phyloP scores from a whole-genome alignment of 1,140 invertebrate species.

The Magallana ariakensis region DNA sequence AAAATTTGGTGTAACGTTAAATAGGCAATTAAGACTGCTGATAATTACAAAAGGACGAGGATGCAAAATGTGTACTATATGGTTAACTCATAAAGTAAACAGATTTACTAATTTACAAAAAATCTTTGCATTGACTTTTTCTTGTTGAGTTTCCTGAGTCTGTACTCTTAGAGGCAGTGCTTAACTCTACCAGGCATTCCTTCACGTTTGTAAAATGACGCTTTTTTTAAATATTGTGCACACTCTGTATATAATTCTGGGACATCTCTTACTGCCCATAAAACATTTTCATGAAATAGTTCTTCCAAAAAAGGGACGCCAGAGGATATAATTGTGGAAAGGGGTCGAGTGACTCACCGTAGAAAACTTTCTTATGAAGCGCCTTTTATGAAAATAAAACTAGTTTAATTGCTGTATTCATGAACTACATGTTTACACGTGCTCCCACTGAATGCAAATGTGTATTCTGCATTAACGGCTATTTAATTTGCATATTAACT shows the following conservation, averaged over 20 bases:
- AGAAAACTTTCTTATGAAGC: conserved; percentile 21
- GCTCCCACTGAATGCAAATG: conserved; percentile 23
- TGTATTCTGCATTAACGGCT: conserved; percentile 27
- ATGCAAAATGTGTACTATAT: too few species aligned
- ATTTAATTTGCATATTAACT: conserved; percentile 30
- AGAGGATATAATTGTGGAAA: conserved; percentile 6
- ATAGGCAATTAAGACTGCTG: too few species aligned
- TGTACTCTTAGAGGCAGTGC: background rate
- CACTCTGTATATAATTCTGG: conserved; percentile 16
- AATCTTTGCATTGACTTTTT: too few species aligned
- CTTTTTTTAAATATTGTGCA: background rate
- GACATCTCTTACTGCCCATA: conserved; percentile 18
- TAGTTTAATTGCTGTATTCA: conserved; percentile 33
- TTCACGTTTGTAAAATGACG: conserved; percentile 7
- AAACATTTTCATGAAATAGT: conserved; percentile 33
- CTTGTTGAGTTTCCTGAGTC: background rate
- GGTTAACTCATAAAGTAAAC: too few species aligned
- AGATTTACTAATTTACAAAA: too few species aligned
- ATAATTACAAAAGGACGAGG: too few species aligned
- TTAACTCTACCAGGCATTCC: background rate
- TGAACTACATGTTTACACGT: conserved; percentile 36
- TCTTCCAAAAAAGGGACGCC: conserved; percentile 17
- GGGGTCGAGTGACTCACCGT: background rate
- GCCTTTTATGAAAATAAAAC: conserved; percentile 31
- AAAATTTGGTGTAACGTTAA: too few species aligned